Base-by-base conservation (phyloP, 2,797 vertebrate genomes). In the Tapera naevia region DNA sequence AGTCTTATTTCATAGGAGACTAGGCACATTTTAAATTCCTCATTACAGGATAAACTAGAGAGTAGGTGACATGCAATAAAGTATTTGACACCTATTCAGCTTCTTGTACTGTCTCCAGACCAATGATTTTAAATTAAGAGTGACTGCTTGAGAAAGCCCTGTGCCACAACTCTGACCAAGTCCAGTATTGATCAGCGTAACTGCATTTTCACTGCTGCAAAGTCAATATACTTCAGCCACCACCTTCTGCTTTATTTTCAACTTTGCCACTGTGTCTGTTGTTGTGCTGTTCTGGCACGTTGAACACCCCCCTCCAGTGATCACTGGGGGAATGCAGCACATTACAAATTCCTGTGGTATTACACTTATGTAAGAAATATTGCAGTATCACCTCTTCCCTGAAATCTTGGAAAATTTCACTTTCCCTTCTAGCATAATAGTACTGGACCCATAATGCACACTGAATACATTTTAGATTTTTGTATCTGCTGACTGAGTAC, bases 81-180 rank as follows among this genome's bases (percentile, higher is more conserved):
- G 65, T 76, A 88, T 46, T 93, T 93, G 84, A 46, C 56, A 33
- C 56, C 61, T 70, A 62, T 88, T 95, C 57, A 88, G 39, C 80
- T 90, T 92, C 79, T 57, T 95, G 72, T 57, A 91, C 76, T 23
- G n/a, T 78, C 94, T 93, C 66, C 80, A 95, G 62, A 82, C 57
- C 62, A 84, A 37, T 76, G 56, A 60, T 66, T 88, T 91, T 87
- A 92, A 80, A 67, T 89, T 76, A 95, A 78, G 35, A 92, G 24
- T 62, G 72, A 89, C 21, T 89, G 80, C 90, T 78, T 53, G 72
- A 92, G 93, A 89, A 88, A 94, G 69, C 69, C 74, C 69, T 56
- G 4, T 41, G 61, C 37, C 93, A 78, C 72, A 86, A 72, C 72
- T 86, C 58, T 89, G 54, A 35, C 43, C n/a, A 61, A 54, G 43